phyloP scores from a whole-genome alignment of 2,888 invertebrate genomes.

The Itoplectis maculator region DNA sequence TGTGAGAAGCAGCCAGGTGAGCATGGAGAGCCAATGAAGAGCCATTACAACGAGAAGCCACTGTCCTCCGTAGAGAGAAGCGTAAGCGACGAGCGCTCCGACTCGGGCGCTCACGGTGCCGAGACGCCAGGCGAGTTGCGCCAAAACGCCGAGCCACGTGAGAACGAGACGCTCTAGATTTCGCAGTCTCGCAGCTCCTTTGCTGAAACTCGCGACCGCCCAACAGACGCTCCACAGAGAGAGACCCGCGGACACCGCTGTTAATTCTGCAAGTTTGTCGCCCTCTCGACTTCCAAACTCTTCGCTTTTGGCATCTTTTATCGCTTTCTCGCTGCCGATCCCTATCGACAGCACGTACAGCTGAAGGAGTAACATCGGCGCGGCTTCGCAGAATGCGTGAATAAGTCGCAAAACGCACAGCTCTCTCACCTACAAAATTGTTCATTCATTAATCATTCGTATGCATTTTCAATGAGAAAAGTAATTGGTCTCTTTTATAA shows the following conservation, averaged over 20 bases:
- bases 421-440: conserved; percentile 85
- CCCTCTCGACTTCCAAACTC: conserved; percentile 78
- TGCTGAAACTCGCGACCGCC: conserved; percentile 96
- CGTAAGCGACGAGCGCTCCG: conserved; percentile 93
- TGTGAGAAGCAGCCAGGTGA: conserved; percentile 93
- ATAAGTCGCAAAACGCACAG: conserved; percentile 91
- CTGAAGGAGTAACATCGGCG: conserved; percentile 94
- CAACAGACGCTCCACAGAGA: conserved; percentile 95
- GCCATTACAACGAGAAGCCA: conserved; percentile 92
- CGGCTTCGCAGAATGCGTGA: conserved; percentile 95
- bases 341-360: conserved; percentile 89
- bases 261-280: conserved; percentile 89
- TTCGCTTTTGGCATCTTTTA: conserved; percentile 67
- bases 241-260: conserved; percentile 92
- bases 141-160: conserved; percentile 93
- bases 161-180: conserved; percentile 93
- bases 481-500: conserved; percentile 3
- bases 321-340: conserved; percentile 69
- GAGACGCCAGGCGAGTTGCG: conserved; percentile 89
- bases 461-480: neutral
- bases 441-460: neutral
- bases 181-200: conserved; percentile 91
- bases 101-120: conserved; percentile 94
- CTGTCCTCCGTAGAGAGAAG: conserved; percentile 90
- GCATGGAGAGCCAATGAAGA: conserved; percentile 96